Base-by-base conservation (phyloP, 2,113 vertebrate genomes). In the Aldabrachelys gigantea region DNA sequence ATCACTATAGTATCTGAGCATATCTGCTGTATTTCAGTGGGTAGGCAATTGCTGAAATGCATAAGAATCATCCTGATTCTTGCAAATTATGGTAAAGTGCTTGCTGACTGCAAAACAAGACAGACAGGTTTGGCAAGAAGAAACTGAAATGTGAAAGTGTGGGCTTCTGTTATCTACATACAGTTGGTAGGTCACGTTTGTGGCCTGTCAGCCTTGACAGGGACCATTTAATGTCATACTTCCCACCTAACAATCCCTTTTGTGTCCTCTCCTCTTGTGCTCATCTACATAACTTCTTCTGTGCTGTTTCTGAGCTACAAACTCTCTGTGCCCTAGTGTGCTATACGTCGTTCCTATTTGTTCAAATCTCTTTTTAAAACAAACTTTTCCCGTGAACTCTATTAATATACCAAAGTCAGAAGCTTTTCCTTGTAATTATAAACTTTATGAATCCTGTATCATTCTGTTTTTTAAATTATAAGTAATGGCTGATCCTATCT, bases 111-210 rank as follows among this genome's bases (percentile, higher is more conserved):
- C 59, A 89, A 75, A 95, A 89, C 90, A 94, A 78, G 89, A 94
- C 80, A 85, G 85, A 90, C 95, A 96, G 92, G 95, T 87, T 95
- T 84, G 80, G 90, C 82, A 96, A 80, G 89, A 95, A 86, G 76
- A 72, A 89, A 75, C 10, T 31, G 56, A 84, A 93, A 6, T 14
- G 81, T 53, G 88, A 16, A 57, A 75, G 47, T 76, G 84, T 31
- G 52, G 93, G 82, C 52, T 44, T 93, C 82, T 50, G 35, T 65
- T 72, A 93, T 89, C 41, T 53, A 31, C 2, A 19, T 85, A 35
- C 49, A 85, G 90, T 93, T 81, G 84, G 92, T 92, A 91, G 87
- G 95, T 96, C 91, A 94, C 84, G 90, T 17, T 91, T 92, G 44
- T 91, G 80, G 38, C 85, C 88, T 91, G 89, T 65, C 79, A 86